These are phyloP conservation scores for Tamandua tetradactyla DNA, from an alignment of 2,797 vertebrate genomes.

Conservation along the genomic window DNA sequence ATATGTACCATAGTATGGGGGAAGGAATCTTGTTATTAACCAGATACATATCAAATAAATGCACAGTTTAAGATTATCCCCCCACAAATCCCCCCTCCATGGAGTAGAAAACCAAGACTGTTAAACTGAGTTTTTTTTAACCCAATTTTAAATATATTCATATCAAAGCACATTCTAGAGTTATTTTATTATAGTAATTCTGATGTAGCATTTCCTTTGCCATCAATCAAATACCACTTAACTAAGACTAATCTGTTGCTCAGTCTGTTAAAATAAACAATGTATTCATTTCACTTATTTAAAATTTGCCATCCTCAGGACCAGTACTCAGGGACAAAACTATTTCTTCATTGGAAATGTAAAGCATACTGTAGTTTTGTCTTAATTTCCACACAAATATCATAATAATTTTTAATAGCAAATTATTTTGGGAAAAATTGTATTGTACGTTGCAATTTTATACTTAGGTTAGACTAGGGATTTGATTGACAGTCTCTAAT, in stretches of 20 bases:
- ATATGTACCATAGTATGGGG: background rate
- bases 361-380: background rate
- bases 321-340: background rate
- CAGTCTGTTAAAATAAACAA: background rate
- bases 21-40: slow-evolving; percentile 10
- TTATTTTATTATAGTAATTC: background rate
- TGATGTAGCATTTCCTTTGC: background rate
- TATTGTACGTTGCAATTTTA: slow-evolving; percentile 4
- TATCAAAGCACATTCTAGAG: background rate
- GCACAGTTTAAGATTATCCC: background rate
- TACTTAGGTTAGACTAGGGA: background rate
- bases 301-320: background rate
- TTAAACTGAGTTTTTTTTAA: background rate
- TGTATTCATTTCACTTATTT: background rate
- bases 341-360: background rate
- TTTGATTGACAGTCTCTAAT: background rate
- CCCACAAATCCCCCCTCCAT: background rate
- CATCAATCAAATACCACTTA: background rate
- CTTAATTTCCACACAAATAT: background rate
- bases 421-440: background rate
- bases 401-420: slow-evolving; percentile 16
- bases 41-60: background rate
- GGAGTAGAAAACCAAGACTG: background rate
- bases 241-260: background rate
- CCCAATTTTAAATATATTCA: background rate